phyloP scores from a whole-genome alignment of 2,113 vertebrate genomes.

The Corydoras maculifer region DNA sequence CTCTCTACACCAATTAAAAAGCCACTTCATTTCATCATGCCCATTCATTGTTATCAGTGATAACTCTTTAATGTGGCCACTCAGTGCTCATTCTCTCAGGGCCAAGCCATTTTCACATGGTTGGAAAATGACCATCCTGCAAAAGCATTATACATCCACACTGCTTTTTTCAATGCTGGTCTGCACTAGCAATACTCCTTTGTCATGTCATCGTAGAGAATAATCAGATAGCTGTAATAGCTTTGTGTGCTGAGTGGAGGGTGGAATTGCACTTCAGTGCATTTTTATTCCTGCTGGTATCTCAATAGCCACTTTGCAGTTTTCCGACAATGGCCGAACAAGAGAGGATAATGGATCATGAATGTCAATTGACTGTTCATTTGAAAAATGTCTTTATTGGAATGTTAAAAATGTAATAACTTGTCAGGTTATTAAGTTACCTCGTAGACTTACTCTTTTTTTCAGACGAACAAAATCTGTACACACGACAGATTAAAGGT shows the following conservation, averaged over 20 bases:
- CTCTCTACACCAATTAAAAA: slow-evolving; percentile 52
- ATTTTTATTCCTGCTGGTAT: slow-evolving; percentile 21
- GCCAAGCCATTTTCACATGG: slow-evolving; percentile 9
- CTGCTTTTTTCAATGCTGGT: slow-evolving; percentile 5
- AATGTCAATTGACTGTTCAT: slow-evolving; percentile 19
- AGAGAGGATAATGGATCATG: slow-evolving; percentile 26
- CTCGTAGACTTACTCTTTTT: background rate
- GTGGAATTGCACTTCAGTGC: slow-evolving; percentile 13
- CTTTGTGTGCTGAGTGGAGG: slow-evolving; percentile 11
- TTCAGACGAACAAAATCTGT: background rate
- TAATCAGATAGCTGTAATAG: slow-evolving; percentile 27
- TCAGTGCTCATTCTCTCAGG: slow-evolving; percentile 10
- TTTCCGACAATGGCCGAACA: slow-evolving; percentile 21
- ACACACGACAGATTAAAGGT: background rate
- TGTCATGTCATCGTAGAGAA: slow-evolving; percentile 19
- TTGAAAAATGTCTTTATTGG: slow-evolving; percentile 13
- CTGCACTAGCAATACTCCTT: slow-evolving; percentile 14
- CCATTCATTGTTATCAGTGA: slow-evolving; percentile 36
- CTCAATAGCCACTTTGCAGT: slow-evolving; percentile 28
- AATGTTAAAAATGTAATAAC: slow-evolving; percentile 3
- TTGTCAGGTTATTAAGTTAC: background rate
- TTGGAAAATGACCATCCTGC: slow-evolving; percentile 24
- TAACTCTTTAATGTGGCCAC: slow-evolving; percentile 35
- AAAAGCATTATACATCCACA: background rate
- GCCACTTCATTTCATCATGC: slow-evolving; percentile 43